Evolutionary conservation across 2,888 invertebrate species (phyloP).

Genomic region (Parascotia fuliginaria): DNA sequence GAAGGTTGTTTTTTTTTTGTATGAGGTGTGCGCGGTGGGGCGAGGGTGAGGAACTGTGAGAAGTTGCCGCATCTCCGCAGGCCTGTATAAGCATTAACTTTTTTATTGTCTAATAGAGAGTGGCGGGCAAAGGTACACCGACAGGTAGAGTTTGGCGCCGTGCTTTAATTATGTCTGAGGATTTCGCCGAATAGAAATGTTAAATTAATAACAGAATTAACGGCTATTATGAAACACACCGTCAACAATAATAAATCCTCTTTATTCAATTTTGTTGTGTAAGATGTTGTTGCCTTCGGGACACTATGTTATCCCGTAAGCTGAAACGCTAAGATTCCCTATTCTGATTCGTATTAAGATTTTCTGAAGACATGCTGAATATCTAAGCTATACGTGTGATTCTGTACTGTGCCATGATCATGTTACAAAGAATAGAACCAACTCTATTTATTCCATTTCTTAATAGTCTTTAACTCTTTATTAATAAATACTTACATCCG

Average conservation of each 20-base stretch:
- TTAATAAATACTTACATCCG: no score
- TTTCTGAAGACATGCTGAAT: no score
- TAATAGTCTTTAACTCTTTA: no score
- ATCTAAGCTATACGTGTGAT: no score
- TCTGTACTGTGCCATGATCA: no score
- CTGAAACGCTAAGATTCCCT: no score
- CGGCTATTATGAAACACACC: conserved; percentile 33
- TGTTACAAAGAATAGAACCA: no score
- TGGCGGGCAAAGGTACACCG: conserved; percentile 75
- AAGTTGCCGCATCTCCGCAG: conserved; percentile 74
- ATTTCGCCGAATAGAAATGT: conserved; percentile 65
- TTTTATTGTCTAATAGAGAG: conserved; percentile 84
- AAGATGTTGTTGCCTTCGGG: no score
- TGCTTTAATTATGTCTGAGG: conserved; percentile 77
- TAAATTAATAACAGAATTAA: conserved; percentile 63
- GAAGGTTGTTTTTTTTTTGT: conserved; percentile 82
- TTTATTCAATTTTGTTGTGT: no score
- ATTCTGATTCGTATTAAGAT: no score
- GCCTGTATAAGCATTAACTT: conserved; percentile 77
- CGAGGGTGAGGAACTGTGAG: conserved; percentile 71
- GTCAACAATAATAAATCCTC: conserved; percentile 8
- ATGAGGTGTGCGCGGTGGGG: conserved; percentile 49
- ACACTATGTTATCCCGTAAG: no score
- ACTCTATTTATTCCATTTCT: no score
- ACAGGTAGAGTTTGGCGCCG: conserved; percentile 82